Percentiles rank a stretch among this genome's conserved stretches.
phyloP scores from a whole-genome alignment of 2,888 invertebrate genomes.

The Eupelmus urozonus region DNA sequence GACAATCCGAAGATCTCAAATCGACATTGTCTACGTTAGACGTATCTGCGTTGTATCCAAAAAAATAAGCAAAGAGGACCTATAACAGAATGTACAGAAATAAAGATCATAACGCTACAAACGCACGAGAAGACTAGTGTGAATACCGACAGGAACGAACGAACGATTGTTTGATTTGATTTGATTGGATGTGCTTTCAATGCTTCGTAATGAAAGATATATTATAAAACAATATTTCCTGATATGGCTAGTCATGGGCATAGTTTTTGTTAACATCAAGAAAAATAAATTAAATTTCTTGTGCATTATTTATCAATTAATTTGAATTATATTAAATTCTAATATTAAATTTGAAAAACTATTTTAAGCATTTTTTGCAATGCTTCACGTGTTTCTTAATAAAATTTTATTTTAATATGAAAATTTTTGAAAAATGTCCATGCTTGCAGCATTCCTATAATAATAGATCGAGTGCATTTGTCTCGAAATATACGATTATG shows the following conservation, averaged over 20 bases:
- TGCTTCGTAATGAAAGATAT: slow-evolving; percentile 67
- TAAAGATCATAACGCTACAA: slow-evolving; percentile 32
- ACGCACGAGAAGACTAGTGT: slow-evolving; percentile 43
- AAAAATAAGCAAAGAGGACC: too few relatives aligned
- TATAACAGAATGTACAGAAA: slow-evolving; percentile 19
- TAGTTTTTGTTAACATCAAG: too few relatives aligned
- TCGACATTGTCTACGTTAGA: slow-evolving; percentile 20
- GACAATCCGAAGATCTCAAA: slow-evolving; percentile 45
- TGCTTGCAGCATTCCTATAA: slow-evolving; percentile 28
- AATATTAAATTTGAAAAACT: not conserved
- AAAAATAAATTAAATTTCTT: too few relatives aligned
- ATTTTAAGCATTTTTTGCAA: not conserved
- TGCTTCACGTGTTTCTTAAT: not conserved
- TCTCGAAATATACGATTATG: slow-evolving; percentile 38
- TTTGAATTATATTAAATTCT: not conserved
- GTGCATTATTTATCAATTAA: not conserved
- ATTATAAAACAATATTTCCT: slow-evolving; percentile 61
- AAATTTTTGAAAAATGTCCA: slow-evolving; percentile 23
- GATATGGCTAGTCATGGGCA: slow-evolving; percentile 33
- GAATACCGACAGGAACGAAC: slow-evolving; percentile 52
- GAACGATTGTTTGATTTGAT: slow-evolving; percentile 49
- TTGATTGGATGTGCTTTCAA: slow-evolving; percentile 71
- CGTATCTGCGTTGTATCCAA: slow-evolving; percentile 13
- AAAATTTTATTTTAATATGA: not conserved
- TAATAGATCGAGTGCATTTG: slow-evolving; percentile 31